Conservation (phyloP, 2,888 invertebrate genomes). For the Molorchus minor region DNA sequence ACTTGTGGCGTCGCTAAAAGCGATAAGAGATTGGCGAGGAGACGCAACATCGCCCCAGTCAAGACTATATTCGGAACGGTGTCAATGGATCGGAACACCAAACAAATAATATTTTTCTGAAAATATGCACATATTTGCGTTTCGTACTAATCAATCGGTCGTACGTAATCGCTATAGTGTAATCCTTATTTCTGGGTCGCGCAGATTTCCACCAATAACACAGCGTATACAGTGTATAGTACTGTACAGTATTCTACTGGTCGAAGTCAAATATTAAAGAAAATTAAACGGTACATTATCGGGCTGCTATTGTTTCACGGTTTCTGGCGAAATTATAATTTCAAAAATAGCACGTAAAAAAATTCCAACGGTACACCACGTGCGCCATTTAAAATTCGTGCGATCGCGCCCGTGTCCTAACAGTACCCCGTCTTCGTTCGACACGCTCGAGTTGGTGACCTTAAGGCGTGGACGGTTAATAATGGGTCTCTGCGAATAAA, state of each 20-base stretch:
- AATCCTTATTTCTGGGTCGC: too few relatives aligned
- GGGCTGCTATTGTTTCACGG: neutral
- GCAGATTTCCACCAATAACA: too few relatives aligned
- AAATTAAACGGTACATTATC: neutral
- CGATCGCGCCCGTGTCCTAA: too few relatives aligned
- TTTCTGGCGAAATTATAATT: neutral
- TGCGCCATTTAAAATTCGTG: neutral
- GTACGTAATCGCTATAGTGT: too few relatives aligned
- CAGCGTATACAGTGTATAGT: too few relatives aligned
- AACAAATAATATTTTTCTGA: neutral
- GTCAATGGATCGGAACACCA: neutral
- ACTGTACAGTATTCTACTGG: too few relatives aligned
- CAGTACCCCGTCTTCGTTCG: neutral
- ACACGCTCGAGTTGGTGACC: slow-evolving; percentile 24
- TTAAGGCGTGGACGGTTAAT: slow-evolving; percentile 26
- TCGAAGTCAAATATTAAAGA: too few relatives aligned
- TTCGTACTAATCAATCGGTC: too few relatives aligned
- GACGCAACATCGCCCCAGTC: neutral
- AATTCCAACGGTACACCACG: too few relatives aligned
- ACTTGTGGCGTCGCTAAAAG: neutral
- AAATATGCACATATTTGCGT: too few relatives aligned
- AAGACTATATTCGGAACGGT: neutral
- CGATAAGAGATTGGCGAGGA: neutral
- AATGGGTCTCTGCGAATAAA: slow-evolving; percentile 28
- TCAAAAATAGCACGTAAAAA: too few relatives aligned